Base-by-base conservation (phyloP, 2,797 vertebrate species). In the Tokudaia muenninki region DNA sequence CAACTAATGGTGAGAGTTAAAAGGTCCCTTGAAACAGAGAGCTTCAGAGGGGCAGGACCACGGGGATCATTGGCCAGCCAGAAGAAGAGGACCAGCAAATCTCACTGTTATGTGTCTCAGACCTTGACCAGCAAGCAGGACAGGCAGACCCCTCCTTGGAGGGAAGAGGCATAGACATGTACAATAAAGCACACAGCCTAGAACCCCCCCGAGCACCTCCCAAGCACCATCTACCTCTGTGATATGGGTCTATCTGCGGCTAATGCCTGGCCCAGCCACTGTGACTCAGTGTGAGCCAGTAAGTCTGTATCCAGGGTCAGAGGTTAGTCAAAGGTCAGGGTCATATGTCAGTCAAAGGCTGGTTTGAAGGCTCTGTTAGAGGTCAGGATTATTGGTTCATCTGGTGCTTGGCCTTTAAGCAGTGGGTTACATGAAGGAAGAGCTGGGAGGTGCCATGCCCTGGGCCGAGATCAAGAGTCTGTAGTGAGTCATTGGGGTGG, bases 311-410 rank as follows among this genome's bases (percentile, higher is more conserved):
- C 67, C 67, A 82, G 47, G 59, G 82, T 81, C 63, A 92, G 44
- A 74, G 78, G 52, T 81, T 92, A 81, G 57, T 59, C 82, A 65
- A 83, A 95, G 37, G 67, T 83, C 93, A 78, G 57, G 16, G 78
- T 72, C 74, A 93, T 11, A 6, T 19, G 59, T 63, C 22, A 70
- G 22, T 93, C 55, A 94, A 72, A 87, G 86, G 52, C 24, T 26
- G 13, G 14, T 65, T 55, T 90, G 55, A 82, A 57, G n/a, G 44
- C 55, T 92, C 67, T 41, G 16, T 52, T 61, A 86, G 41, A 88
- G 72, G 82, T 94, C 67, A 91, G 63, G 31, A 26, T 92, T 63
- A 55, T 26, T 74, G 61, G 31, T 52, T 47, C n/a, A 19, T 65
- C 19, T 72, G n/a, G 80, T 47, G 31, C 47, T 83, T 19, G 29